Conservation (phyloP, 2,888 invertebrate species). For the Therioaphis trifolii region DNA sequence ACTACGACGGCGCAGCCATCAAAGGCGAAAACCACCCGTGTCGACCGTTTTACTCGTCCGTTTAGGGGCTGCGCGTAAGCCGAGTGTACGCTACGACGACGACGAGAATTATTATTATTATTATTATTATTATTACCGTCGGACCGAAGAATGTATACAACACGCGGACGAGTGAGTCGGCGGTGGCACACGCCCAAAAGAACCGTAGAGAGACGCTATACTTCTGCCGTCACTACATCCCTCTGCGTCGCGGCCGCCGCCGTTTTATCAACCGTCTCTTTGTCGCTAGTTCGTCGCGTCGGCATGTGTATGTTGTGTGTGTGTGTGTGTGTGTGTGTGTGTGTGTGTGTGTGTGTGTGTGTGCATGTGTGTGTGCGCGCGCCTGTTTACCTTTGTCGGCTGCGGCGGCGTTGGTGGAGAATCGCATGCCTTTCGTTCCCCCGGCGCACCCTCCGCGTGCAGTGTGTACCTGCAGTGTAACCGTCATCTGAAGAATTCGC, state of each 20-base stretch:
- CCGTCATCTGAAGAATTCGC: slow-evolving; percentile 52
- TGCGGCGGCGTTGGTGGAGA: not conserved
- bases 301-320: not conserved
- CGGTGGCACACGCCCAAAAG: slow-evolving; percentile 1
- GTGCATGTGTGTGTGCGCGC: not conserved
- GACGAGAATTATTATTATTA: too few species aligned
- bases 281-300: not conserved
- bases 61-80: too few species aligned
- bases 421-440: slow-evolving; percentile 22
- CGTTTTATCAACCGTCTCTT: slow-evolving; percentile 51
- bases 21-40: too few species aligned
- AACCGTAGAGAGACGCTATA: not conserved
- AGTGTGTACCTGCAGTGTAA: not conserved
- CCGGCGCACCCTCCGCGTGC: too few species aligned
- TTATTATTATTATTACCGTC: too few species aligned
- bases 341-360: not conserved
- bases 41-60: too few species aligned
- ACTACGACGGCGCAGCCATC: too few species aligned
- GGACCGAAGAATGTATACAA: not conserved
- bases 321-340: not conserved
- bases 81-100: too few species aligned
- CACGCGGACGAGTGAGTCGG: not conserved
- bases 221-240: not conserved
- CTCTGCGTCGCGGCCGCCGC: not conserved
- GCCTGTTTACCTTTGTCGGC: slow-evolving; percentile 44